Base-by-base conservation (phyloP, 2,797 vertebrate species). In the Myotis myotis region DNA sequence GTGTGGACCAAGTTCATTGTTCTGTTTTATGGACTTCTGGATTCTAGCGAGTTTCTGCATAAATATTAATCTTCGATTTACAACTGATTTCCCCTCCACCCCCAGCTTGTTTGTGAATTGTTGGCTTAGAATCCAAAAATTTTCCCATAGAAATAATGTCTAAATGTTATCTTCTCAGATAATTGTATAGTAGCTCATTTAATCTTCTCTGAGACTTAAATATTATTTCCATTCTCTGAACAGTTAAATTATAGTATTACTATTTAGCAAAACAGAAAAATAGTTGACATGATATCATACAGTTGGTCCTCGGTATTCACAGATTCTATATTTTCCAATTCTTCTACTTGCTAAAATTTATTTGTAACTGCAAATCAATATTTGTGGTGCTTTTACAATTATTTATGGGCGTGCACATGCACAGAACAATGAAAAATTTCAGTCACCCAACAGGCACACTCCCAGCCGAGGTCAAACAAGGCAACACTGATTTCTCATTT, bases 141-240 rank as follows among this genome's bases (percentile, higher is more conserved):
- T 94, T 78, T 88, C n/a, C 55, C n/a, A 5, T 75, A 41, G 38
- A 89, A 92, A 72, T 74, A 83, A 87, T 89, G 57, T 92, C 89
- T 74, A 86, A 64, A 17, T 57, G 5, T 8, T 74, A 23, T 9
- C 36, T 4, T 75, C 53, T 68, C 12, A 30, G 23, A 78, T 80
- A 68, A 64, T 57, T n/a, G 15, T 64, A 30, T 51, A 19, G 20
- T 49, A 12, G 9, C 25, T 68, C 12, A 15, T 22, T 82, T 87
- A 72, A 25, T 10, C 5, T 47, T 22, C 17, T 85, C 10, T 83
- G 60, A 75, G 33, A 68, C 55, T 22, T 80, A 81, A 75, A 36
- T 70, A 53, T n/a, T 71, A 44, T 82, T 19, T 16, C 9, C 11
- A 64, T 41, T 82, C 57, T 83, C 20, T 28, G 55, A 87, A 79